Conservation (phyloP, 2,113 vertebrate genomes). For the Chamaea fasciata region DNA sequence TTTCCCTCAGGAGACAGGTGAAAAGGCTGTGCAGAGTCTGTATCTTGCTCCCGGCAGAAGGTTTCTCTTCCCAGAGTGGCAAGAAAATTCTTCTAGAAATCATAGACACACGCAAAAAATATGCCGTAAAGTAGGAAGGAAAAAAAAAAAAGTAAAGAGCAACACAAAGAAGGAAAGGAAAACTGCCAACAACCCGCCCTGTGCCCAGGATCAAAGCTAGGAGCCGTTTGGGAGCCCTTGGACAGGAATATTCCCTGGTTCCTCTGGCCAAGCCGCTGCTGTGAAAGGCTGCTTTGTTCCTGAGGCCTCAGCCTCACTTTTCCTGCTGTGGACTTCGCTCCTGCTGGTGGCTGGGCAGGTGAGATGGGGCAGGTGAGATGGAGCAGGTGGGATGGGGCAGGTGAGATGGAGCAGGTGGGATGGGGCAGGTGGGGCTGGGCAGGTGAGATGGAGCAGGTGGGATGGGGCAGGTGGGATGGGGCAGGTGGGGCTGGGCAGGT, state of each 20-base stretch:
- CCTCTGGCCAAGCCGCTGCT: background rate
- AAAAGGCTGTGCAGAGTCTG: rapidly evolving
- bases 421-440: background rate
- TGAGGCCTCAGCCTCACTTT: background rate
- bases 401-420: background rate
- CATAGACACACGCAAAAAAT: background rate
- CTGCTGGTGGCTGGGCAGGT: rapidly evolving
- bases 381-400: background rate
- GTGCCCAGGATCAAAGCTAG: constrained; percentile 16
- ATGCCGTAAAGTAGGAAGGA: background rate
- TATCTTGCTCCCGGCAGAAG: background rate
- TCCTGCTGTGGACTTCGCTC: background rate
- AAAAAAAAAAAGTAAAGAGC: background rate
- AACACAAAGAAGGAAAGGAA: background rate
- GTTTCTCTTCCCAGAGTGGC: background rate
- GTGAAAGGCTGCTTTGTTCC: constrained; percentile 56
- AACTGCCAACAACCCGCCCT: background rate
- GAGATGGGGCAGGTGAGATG: rapidly evolving
- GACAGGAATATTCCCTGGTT: background rate
- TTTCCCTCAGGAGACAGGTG: background rate
- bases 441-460: background rate
- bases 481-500: background rate
- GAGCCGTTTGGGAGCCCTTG: background rate
- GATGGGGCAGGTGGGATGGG: background rate
- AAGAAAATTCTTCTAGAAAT: background rate